A percentile compares a stretch with the other conserved stretches of the same genome.
Conservation (phyloP, 2,113 vertebrate genomes). For the Dolichotis patagonum region DNA sequence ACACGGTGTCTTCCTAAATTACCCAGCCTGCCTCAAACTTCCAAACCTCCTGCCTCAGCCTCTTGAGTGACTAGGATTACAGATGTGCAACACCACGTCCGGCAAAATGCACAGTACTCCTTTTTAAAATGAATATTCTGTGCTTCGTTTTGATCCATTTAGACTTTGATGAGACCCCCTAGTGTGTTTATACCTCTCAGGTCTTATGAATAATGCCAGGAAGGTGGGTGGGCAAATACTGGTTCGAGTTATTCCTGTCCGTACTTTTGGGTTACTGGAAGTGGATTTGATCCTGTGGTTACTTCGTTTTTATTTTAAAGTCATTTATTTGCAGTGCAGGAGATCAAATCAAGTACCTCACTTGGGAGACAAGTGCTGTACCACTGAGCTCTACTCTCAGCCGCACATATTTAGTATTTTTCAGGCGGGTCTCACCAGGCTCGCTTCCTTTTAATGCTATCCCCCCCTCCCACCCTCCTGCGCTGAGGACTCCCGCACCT, state of each 20-base stretch:
- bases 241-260: neutral
- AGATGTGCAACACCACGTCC: neutral
- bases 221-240: neutral
- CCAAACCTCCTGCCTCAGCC: neutral
- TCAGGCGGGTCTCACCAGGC: neutral
- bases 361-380: neutral
- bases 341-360: neutral
- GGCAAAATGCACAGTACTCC: neutral
- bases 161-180: neutral
- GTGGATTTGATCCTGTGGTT: neutral
- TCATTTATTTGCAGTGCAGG: neutral
- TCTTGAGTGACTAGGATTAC: neutral
- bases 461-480: neutral
- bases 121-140: neutral
- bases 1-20: too few relatives aligned
- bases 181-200: neutral
- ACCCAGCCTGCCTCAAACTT: neutral
- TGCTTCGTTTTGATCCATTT: neutral
- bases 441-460: neutral
- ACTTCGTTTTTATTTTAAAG: neutral
- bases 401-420: neutral
- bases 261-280: neutral
- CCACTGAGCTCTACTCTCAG: neutral
- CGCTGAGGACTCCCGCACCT: too few relatives aligned
- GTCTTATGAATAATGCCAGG: neutral